Conservation (phyloP, 2,888 invertebrate genomes). For the Lasius platythorax region DNA sequence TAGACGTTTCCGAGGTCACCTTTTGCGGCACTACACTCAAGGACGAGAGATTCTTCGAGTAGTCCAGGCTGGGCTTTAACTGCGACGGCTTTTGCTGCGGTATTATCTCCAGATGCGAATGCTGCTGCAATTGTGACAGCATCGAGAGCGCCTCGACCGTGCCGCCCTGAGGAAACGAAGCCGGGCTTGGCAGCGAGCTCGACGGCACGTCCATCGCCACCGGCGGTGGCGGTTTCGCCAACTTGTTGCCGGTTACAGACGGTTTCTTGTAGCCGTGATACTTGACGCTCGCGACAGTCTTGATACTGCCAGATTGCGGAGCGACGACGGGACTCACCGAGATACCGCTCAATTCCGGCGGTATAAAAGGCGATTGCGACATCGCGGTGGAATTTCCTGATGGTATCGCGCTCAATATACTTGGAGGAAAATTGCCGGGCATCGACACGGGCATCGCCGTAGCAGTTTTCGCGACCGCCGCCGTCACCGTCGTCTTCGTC, state of each 20-base stretch:
- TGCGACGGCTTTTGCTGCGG: slow-evolving; percentile 81
- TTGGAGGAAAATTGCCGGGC: slow-evolving; percentile 73
- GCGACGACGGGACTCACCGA: slow-evolving; percentile 78
- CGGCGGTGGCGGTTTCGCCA: slow-evolving; percentile 62
- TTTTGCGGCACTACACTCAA: slow-evolving; percentile 78
- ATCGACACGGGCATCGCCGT: slow-evolving; percentile 68
- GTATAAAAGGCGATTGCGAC: slow-evolving; percentile 72
- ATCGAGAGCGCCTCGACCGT: slow-evolving; percentile 78
- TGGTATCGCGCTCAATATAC: slow-evolving; percentile 71
- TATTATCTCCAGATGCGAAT: slow-evolving; percentile 84
- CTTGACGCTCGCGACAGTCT: slow-evolving; percentile 54
- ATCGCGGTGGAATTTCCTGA: slow-evolving; percentile 62
- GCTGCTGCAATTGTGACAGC: slow-evolving; percentile 82
- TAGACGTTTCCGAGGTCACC: slow-evolving; percentile 67
- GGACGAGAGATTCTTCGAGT: slow-evolving; percentile 76
- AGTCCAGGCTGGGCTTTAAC: slow-evolving; percentile 75
- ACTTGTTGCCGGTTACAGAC: slow-evolving; percentile 56
- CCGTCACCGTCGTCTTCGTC: slow-evolving; percentile 58
- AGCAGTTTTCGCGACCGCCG: slow-evolving; percentile 39
- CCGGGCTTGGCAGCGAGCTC: slow-evolving; percentile 61
- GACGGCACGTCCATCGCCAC: slow-evolving; percentile 52
- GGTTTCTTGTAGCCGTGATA: slow-evolving; percentile 68
- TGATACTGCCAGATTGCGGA: slow-evolving; percentile 38
- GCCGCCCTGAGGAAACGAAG: slow-evolving; percentile 65
- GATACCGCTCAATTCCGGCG: slow-evolving; percentile 79